Evolutionary conservation across 2,888 invertebrate genomes (phyloP), one percentile per base, ranked within the genome.

Genomic region (Cheilosia soror): DNA sequence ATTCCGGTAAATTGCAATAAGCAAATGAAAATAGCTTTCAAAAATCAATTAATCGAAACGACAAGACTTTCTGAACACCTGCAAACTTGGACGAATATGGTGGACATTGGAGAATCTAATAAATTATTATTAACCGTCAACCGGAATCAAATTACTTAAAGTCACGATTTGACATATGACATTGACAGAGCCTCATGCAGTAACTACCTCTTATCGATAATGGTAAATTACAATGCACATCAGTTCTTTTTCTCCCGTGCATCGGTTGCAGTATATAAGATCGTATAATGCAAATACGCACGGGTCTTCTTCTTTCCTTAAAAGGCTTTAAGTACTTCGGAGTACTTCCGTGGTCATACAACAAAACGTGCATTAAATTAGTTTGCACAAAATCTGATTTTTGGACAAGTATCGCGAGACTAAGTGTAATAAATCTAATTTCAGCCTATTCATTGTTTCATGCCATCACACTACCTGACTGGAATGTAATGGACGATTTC

Each of bases 291-390:
- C 27, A 25, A 33, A 42, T 62, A n/a, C 60, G 60, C 6, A n/a
- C 5, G 11, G 42, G 40, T 6, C 15, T 60, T 13, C 5, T 25
- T 27, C 11, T 25, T n/a, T 31, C 5, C n/a, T 37, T 60, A 6
- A 60, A 25, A 13, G 20, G 13, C 13, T 60, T 60, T 42, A 40
- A 42, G 29, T 29, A 42, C 9, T 42, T 44, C 0, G 60, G 60
- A 5, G 6, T 62, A 25, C 27, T 62, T 27, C 60, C 60, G 5
- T 62, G 60, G 60, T 42, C 60, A 33, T 62, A 25, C 29, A n/a
- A 62, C 27, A 42, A 25, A 9, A 7, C n/a, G 6, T 27, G 29
- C 4, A 29, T n/a, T 1, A 44, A 62, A 62, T n/a, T 62, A 13
- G 40, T 62, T 2, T 62, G 42, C 44, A 62, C 42, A 42, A 29